Base-by-base conservation (phyloP, 2,797 vertebrate genomes). In the Anabacerthia variegaticeps region DNA sequence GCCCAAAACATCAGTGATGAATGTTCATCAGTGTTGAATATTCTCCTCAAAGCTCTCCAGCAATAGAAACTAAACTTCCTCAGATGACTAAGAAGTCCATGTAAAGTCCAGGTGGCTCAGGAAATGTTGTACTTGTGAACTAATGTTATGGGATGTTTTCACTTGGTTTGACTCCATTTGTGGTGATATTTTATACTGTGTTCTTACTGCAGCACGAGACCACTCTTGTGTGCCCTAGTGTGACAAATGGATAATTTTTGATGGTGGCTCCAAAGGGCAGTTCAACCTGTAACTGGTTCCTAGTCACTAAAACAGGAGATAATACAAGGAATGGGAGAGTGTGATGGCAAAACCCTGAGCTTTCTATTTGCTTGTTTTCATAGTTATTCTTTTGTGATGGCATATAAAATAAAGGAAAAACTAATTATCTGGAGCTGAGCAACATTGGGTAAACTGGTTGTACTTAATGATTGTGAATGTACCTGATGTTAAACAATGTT, bases 291-390 rank as follows among this genome's bases (percentile, higher is more conserved):
- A 37, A 22, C 10, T 59, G 28, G 28, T 73, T 89, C 62, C 52
- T 58, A 30, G 30, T 77, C 63, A 41, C 39, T 76, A 69, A 85
- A 76, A 52, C 6, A 37, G 9, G 12, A 65, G 24, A 10, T 85
- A 66, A 43, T 7, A 36, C 2, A 44, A 76, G 65, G 36, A 80
- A 37, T 6, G 7, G 8, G 5, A 71, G 28, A 18, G 9, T 7
- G 19, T 0, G 0, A 26, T 3, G 2, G 15, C 63, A 36, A 43
- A 76, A 75, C 26, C 36, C 10, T 0, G 0, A 62, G 26, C 7
- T 56, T 84, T 91, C 84, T 46, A 7, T 76, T 85, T 85, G 62
- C 26, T 76, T 86, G 13, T 55, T 76, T 63, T 67, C 14, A 6
- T 52, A 37, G 18, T 46, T 88, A 24, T 7, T 80, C 6, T 81